Conservation (phyloP, 2,113 vertebrate species). For the Axis porcinus region DNA sequence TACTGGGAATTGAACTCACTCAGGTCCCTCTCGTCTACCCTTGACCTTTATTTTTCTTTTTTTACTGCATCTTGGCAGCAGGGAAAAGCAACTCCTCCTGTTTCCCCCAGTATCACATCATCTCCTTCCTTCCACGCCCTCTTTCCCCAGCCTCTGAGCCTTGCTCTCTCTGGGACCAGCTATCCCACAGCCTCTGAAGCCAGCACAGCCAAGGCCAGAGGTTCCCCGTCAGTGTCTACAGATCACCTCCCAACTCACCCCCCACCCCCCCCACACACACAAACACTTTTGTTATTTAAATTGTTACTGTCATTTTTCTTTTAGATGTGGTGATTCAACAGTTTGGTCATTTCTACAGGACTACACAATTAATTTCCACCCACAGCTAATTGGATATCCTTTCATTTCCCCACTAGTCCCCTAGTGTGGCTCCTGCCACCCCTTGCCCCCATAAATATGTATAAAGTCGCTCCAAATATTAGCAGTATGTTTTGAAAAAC, state of each 20-base stretch:
- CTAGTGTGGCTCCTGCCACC: rapidly evolving
- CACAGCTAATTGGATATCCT: neutral
- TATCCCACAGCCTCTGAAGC: neutral
- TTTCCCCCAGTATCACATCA: neutral
- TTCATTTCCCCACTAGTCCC: neutral
- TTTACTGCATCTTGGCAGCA: neutral
- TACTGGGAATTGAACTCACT: neutral
- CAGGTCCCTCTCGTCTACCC: neutral
- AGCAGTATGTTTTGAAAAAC: constrained; percentile 42
- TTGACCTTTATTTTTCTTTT: neutral
- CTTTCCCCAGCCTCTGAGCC: neutral
- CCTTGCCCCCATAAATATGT: constrained; percentile 26
- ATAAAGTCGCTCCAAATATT: constrained; percentile 18
- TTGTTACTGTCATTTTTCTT: neutral
- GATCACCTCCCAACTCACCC: neutral
- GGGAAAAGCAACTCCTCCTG: neutral
- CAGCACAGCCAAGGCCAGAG: neutral
- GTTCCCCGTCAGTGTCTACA: neutral
- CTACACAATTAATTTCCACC: neutral
- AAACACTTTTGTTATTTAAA: neutral
- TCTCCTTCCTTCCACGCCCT: neutral
- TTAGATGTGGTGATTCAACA: neutral
- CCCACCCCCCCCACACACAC: neutral
- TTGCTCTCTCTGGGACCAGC: no score
- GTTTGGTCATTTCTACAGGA: neutral